phyloP scores from a whole-genome alignment of 2,888 invertebrate species.

The Drosophila antonietae region DNA sequence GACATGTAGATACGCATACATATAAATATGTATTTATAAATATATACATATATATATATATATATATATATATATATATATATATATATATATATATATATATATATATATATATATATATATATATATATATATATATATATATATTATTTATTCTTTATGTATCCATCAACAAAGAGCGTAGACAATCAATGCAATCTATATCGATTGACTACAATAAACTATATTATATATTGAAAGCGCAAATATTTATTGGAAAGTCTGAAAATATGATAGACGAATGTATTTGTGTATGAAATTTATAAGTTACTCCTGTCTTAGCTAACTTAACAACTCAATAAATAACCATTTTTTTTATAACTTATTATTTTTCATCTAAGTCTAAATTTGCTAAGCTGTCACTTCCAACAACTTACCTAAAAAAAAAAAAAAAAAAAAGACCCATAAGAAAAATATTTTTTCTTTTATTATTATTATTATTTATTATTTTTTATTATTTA shows the following conservation, averaged over 20 bases:
- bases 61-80: not conserved
- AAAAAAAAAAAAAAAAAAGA: no score
- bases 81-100: not conserved
- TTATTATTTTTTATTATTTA: not conserved
- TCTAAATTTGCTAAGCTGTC: no score
- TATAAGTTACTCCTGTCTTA: no score
- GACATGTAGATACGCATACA: not conserved
- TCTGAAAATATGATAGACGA: not conserved
- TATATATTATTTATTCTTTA: not conserved
- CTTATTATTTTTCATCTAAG: no score
- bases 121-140: not conserved
- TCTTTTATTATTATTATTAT: not conserved
- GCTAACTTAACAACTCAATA: no score
- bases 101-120: not conserved
- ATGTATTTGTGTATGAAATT: not conserved
- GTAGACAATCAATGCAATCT: constrained; percentile 18
- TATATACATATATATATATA: not conserved
- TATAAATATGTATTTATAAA: not conserved
- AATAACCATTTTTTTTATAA: no score
- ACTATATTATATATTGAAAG: not conserved
- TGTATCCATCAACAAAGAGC: constrained; percentile 8
- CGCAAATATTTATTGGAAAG: not conserved
- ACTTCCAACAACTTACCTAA: no score
- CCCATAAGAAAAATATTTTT: no score
- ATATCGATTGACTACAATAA: constrained; percentile 11